phyloP scores from a whole-genome alignment of 2,113 vertebrate species.

The Peromyscus californicus region DNA sequence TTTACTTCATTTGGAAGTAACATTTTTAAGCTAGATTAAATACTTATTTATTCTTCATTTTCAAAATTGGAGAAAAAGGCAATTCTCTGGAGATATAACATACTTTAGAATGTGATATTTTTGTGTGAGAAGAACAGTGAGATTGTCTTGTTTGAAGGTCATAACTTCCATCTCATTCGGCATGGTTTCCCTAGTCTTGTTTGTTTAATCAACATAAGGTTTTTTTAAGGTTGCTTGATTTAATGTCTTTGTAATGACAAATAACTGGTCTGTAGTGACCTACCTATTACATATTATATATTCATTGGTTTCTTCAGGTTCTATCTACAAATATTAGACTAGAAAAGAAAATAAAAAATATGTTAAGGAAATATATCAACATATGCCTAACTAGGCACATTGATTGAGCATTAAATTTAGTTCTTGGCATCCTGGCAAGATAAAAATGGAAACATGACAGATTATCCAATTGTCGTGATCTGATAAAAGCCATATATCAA shows the following conservation, averaged over 20 bases:
- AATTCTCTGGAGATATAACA: neutral
- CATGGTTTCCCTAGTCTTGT: neutral
- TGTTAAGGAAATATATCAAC: constrained; percentile 49
- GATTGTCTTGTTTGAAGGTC: neutral
- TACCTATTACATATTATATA: neutral
- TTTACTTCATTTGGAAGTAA: neutral
- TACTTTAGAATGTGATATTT: neutral
- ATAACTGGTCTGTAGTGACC: neutral
- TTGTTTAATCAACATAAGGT: neutral
- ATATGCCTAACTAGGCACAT: constrained; percentile 20
- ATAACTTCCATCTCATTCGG: neutral
- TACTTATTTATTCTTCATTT: constrained; percentile 13
- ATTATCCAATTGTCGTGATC: constrained; percentile 49
- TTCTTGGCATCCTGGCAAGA: constrained; percentile 40
- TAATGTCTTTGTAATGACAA: constrained; percentile 56
- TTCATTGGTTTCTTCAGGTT: neutral
- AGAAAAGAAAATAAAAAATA: constrained; percentile 60
- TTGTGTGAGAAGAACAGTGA: neutral
- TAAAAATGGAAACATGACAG: constrained; percentile 70
- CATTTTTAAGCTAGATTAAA: neutral
- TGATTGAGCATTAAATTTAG: constrained; percentile 67
- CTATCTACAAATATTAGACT: constrained; percentile 7
- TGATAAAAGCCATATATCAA: constrained; percentile 62
- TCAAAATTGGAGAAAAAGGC: neutral
- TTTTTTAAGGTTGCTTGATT: constrained; percentile 32